phyloP scores from a whole-genome alignment of 2,113 vertebrate species.

The Chlamydotis undulata region DNA sequence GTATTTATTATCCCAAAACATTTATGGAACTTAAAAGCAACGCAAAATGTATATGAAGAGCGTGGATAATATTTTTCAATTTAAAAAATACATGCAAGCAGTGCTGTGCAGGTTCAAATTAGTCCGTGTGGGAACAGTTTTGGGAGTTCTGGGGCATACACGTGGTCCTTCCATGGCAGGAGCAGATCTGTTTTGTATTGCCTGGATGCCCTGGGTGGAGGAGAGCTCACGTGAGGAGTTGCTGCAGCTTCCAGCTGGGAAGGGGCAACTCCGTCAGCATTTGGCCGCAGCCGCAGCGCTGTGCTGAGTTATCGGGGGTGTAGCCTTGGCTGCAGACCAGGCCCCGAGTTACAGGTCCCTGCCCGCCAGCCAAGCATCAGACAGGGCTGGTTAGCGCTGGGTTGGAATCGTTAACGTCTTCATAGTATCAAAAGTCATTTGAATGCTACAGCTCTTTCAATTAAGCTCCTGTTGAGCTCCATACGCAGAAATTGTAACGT shows the following conservation, averaged over 20 bases:
- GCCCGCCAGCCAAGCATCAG: not conserved
- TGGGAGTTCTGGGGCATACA: not conserved
- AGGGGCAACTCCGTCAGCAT: not conserved
- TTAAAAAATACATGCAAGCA: not conserved
- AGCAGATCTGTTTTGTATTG: not conserved
- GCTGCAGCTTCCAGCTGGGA: slow-evolving; percentile 27
- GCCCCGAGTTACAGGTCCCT: not conserved
- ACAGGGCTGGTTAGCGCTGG: not conserved
- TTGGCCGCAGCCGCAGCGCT: not conserved
- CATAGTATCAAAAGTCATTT: slow-evolving; percentile 22
- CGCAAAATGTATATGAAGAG: not conserved
- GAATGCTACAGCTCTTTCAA: slow-evolving; percentile 11
- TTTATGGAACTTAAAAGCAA: not conserved
- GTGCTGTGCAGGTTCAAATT: not conserved
- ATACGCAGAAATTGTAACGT: not conserved
- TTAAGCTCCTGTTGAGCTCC: slow-evolving; percentile 26
- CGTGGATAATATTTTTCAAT: not conserved
- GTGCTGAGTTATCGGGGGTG: not conserved
- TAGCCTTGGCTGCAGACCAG: not conserved
- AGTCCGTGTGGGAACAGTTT: not conserved
- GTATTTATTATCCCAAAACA: not conserved
- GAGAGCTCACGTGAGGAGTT: not conserved
- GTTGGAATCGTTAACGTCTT: not conserved
- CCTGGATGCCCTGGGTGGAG: not conserved
- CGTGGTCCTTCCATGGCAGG: not conserved